A percentile compares a stretch with the other conserved stretches of the same genome.
Evolutionary conservation across 2,888 invertebrate genomes (phyloP).

Genomic region (Tuberolachnus salignus): DNA sequence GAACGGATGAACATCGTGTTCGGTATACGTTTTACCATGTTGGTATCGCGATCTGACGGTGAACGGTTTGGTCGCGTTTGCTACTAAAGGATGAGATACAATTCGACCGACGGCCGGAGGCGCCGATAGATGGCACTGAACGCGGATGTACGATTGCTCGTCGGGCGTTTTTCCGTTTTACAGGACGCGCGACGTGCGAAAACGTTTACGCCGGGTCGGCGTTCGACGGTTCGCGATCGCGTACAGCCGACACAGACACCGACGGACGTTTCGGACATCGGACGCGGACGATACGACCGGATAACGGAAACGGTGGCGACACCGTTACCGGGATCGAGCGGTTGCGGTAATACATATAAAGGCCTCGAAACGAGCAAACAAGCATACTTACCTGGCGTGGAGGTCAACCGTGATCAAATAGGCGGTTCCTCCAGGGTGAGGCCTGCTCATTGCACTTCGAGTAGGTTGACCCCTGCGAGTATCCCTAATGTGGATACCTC

Average conservation of each 20-base stretch:
- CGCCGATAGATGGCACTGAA: conserved; percentile 34
- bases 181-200: fast-evolving
- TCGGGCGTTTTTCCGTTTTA: background rate
- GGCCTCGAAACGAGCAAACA: background rate
- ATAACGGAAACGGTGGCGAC: no score
- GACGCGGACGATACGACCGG: fast-evolving
- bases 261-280: no score
- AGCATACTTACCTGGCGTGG: conserved; percentile 65
- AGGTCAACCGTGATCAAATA: conserved; percentile 72
- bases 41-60: background rate
- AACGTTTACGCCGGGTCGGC: no score
- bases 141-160: background rate
- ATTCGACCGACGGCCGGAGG: no score
- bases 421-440: conserved; percentile 75
- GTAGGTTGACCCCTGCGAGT: conserved; percentile 63
- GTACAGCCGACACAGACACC: no score
- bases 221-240: fast-evolving
- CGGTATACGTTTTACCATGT: background rate
- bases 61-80: background rate
- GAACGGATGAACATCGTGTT: no score
- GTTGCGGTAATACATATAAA: background rate
- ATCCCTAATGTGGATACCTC: conserved; percentile 76
- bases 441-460: conserved; percentile 72
- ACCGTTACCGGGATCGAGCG: background rate
- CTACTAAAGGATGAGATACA: no score